Evolutionary conservation across 2,113 vertebrate genomes (phyloP), one percentile per base, ranked within the genome.

Genomic region (Melozone crissalis): DNA sequence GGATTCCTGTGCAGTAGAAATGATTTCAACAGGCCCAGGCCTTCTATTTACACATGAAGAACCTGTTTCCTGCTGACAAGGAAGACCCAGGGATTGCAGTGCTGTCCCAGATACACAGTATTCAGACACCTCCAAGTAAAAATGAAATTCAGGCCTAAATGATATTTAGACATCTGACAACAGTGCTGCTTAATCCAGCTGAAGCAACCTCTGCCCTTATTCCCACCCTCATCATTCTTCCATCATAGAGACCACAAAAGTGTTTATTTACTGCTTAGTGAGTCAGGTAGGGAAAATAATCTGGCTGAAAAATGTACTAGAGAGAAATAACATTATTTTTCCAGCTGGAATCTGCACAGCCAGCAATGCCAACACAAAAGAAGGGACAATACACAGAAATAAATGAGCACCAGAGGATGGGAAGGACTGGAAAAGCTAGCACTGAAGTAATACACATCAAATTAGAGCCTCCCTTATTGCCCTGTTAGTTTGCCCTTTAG

Each of bases 301-400:
- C 63, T 90, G 58, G 28, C 61, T 90, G 62, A 92, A 93, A 90
- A 94, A 89, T 35, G 90, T 54, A 68, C 52, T 75, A 57, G 76
- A 77, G 77, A 87, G 89, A 96, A 90, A 86, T 47, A 90, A 93
- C 85, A 78, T 88, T 93, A 73, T 92, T 96, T 97, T 95, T 94
- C 80, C 85, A 93, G 76, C 76, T 93, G 93, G 80, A 94, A 94
- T 90, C 80, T 89, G 73, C 76, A 81, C 47, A 93, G 90, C 76
- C 52, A n/a, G 68, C 89, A 86, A 57, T 94, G 80, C 86, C 89
- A 94, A 80, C 61, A 95, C 83, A 90, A 92, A 94, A 93, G 80
- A 93, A 89, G 27, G 39, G 61, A 92, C 83, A 94, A 92, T 81
- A 69, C 30, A 51, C 55, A 93, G 65, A 87, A 61, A 75, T 28